Evolutionary conservation across 2,113 vertebrate species (phyloP), one percentile per base, ranked within the genome.

Genomic region (Dasypus novemcinctus): DNA sequence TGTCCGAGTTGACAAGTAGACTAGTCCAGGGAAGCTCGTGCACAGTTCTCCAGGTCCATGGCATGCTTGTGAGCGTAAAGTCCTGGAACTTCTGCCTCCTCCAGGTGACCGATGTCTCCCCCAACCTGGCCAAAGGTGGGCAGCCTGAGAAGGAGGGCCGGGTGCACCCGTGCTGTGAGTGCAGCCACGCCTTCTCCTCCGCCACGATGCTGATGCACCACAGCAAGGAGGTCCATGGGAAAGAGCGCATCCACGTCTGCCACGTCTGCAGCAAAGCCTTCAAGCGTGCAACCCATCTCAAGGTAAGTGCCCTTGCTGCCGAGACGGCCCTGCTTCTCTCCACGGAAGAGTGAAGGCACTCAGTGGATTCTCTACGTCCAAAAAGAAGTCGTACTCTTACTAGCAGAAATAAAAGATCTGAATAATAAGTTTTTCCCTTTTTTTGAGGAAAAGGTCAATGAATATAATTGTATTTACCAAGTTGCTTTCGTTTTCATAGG

Each of bases 261-360:
- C 97, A 97, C 0, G 86, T 99, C 93, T 99, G 99, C 97, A 99
- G 98, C 97, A 99, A 99, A 98, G 99, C 99, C 88, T 99, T 99
- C 97, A 99, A 99, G 96, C 96, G 99, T 4, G 99, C 99, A 66
- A 99, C 99, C 2, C 99, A 99, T 97, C 99, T 99, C 94, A 99
- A 99, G 99, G 99, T 99, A 98, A 12, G 15, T 0, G 52, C 11
- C 2, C 12, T 20, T 13, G 33, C 11, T 57, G 54, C 54, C 49
- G 15, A 57, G 4, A 49, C 20, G 10, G 41, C 33, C 11, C 17
- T 7, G 23, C 25, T 10, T 18, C 59, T 54, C 7, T 17, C 25
- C 20, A 0, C 84, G 2, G 18, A 7, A 20, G 54, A 23, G 7
- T 2, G 59, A 5, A 23, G 68, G 3, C 18, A 0, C 52, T 8